Evolutionary conservation across 2,888 invertebrate genomes (phyloP), one percentile per base, ranked within the genome.

Genomic region (Drosophila buzzatii): DNA sequence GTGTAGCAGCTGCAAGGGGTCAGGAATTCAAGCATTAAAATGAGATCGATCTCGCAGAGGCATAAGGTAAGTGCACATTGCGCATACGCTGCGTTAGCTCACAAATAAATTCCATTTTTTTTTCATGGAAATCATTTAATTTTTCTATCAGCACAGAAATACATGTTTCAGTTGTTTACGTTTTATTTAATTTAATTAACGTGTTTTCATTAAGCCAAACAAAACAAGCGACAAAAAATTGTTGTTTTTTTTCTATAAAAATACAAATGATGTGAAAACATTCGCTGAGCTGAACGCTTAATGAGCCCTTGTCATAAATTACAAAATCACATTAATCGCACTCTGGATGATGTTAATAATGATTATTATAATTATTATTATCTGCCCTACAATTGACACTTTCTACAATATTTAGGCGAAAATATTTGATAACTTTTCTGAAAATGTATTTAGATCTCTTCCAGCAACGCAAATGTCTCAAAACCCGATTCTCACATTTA

Each of bases 1-100:
- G 65, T 73, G 67, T 64, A 79, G 79, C 83, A 87, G 84, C 83
- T 87, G 84, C 42, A 83, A 57, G 16, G 20, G 33, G 10, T 57
- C 42, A 61, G 47, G 41, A 31, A 42, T n/a, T 37, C 23, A 57
- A 3, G 37, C 18, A 42, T 33, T 35, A 20, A 1, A 33, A 33
- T 12, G 6, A 66, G 69, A 70, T 52, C 74, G 16, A 35, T 33
- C 12, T 51, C 14, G 27, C 14, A 16, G 14, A 6, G 1, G 14
- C 33, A 33, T 33, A 16, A 16, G n/a, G 10, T 23, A 39, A 10
- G 23, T 20, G 9, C 9, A 20, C 16, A 37, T 53, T 41, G 41
- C 55, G 55, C 27, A 55, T 55, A 55, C 55, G 55, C 39, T 27
- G 20, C 27, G 27, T 27, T 66, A 23, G 73, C 31, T 1, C 33